Evolutionary conservation across 2,797 vertebrate genomes (phyloP), one percentile per base, ranked within the genome.

Genomic region (Manis javanica): DNA sequence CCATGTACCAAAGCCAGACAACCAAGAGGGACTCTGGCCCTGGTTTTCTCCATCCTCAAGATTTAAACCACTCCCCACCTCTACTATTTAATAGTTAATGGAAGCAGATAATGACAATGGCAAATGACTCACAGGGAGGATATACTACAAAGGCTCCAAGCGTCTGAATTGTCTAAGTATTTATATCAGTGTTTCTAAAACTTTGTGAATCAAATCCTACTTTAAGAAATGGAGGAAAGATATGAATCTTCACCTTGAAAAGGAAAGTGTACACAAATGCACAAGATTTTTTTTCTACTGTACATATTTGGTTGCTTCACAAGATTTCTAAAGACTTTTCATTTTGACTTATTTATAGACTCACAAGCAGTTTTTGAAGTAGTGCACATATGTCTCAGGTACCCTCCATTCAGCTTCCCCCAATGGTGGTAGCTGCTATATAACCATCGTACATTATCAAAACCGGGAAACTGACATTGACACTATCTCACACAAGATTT

Each of bases 261-360:
- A 94, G 61, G 68, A 59, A 86, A 72, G 31, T 74, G 34, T 63
- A 53, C 66, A 37, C 46, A 46, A 46, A 46, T 34, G n/a, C 7
- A 61, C 5, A 71, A 21, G 12, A 34, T 2, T 64, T 51, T 26
- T 59, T 31, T 31, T 74, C 31, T 15, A 13, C 82, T 79, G 66
- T 53, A 57, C 24, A 3, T 71, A 82, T 87, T 84, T 87, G 8
- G 37, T 63, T 24, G 55, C 46, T 64, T 91, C 77, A 49, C 24
- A 31, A 63, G 23, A 81, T 55, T 84, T 82, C 68, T 68, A 55
- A 55, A 84, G 26, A n/a, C 29, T 46, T 84, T 93, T 74, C 39
- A 64, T 53, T 83, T 82, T 49, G 46, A 39, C 74, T 95, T 93
- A 87, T 69, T 64, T 92, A 31, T 77, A 77, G 37, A 72, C 49